Evolutionary conservation across 2,888 invertebrate genomes (phyloP).

Genomic region (Zygaena filipendulae): DNA sequence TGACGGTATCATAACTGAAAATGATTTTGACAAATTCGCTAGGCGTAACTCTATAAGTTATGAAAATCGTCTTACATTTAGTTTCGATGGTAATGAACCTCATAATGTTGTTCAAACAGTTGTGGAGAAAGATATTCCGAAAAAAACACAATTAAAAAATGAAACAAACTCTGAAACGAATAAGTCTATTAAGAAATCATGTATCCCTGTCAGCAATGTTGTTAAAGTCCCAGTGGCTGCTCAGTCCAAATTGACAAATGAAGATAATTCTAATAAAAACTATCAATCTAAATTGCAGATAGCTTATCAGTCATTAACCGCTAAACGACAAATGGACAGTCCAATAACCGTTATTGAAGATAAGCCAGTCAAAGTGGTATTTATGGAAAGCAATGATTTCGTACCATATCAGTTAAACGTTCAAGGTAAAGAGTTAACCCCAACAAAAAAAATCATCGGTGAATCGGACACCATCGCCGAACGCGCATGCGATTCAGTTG

Average conservation of each 20-base stretch:
- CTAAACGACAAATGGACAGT: constrained; percentile 41
- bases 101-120: constrained; percentile 41
- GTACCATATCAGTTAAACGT: constrained; percentile 36
- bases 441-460: constrained; percentile 27
- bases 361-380: constrained; percentile 57
- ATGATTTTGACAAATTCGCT: constrained; percentile 58
- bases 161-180: constrained; percentile 30
- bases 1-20: constrained; percentile 52
- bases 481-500: constrained; percentile 37
- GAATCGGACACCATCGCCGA: constrained; percentile 24
- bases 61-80: constrained; percentile 48
- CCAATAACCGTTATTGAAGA: constrained; percentile 55
- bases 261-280: constrained; percentile 35
- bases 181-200: constrained; percentile 27
- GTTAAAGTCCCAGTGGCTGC: constrained; percentile 18
- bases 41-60: constrained; percentile 52
- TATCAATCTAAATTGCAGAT: constrained; percentile 50
- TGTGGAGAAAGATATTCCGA: constrained; percentile 32
- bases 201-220: constrained; percentile 20
- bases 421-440: constrained; percentile 46
- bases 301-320: constrained; percentile 50
- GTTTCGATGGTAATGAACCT: constrained; percentile 37
- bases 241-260: constrained; percentile 12
- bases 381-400: constrained; percentile 41
- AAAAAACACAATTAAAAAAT: constrained; percentile 33